phyloP scores from a whole-genome alignment of 2,113 vertebrate species.

The Glareola pratincola region DNA sequence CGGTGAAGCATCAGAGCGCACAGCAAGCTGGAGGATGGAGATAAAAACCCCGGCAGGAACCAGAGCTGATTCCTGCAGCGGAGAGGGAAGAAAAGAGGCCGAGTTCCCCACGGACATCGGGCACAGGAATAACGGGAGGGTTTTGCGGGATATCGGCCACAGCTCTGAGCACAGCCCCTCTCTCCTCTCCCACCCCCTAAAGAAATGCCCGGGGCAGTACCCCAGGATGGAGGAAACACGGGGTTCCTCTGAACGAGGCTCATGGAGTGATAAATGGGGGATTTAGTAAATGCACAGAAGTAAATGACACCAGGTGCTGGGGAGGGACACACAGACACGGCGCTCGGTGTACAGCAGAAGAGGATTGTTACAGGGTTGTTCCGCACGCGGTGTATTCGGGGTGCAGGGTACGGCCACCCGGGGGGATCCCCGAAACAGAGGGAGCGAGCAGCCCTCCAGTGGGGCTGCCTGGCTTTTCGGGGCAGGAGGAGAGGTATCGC shows the following conservation, averaged over 20 bases:
- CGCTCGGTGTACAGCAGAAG: no score
- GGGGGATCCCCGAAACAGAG: background rate
- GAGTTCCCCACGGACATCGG: background rate
- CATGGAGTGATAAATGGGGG: accelerated
- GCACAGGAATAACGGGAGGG: background rate
- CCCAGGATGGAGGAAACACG: background rate
- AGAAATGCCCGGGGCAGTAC: background rate
- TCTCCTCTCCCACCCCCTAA: background rate
- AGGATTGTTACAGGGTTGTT: no score
- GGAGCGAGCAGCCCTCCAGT: background rate
- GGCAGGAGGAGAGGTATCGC: accelerated
- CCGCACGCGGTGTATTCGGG: background rate
- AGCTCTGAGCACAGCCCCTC: background rate
- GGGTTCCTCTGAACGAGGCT: background rate
- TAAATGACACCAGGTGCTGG: background rate
- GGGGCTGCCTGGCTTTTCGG: accelerated
- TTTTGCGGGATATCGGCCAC: background rate
- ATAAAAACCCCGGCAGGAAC: conserved; percentile 20
- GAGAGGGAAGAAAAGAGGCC: background rate
- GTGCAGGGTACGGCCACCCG: accelerated
- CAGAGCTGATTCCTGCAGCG: background rate
- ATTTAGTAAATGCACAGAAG: background rate
- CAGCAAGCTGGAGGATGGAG: conserved; percentile 50
- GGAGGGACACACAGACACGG: background rate
- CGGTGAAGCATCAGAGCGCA: background rate